These are phyloP conservation scores for Ips nitidus DNA, from an alignment of 1,140 invertebrate genomes.

Conservation along the genomic window DNA sequence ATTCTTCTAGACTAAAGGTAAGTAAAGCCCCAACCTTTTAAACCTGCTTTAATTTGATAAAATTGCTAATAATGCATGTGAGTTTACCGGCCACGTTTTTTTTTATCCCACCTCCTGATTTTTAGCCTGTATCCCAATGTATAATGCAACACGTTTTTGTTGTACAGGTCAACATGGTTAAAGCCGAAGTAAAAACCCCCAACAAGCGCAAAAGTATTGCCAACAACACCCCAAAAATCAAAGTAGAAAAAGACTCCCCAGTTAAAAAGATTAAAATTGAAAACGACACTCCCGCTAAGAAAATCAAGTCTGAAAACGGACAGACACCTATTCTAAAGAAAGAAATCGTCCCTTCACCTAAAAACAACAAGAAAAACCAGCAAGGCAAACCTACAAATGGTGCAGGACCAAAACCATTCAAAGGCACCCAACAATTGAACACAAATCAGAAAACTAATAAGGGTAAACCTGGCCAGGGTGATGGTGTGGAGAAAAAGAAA, in stretches of 20 bases:
- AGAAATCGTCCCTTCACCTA: slow-evolving; percentile 14
- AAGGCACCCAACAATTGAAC: slow-evolving; percentile 13
- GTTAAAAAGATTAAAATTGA: slow-evolving; percentile 23
- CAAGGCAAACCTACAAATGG: slow-evolving; percentile 30
- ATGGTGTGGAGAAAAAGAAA: slow-evolving; percentile 19
- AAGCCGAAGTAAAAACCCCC: slow-evolving; percentile 38
- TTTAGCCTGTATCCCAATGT: too few species aligned
- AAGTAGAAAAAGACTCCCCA: slow-evolving; percentile 16
- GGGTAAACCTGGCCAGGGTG: slow-evolving; percentile 2
- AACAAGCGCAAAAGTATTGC: slow-evolving; percentile 37
- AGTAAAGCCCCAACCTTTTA: too few species aligned
- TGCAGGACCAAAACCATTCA: slow-evolving; percentile 32
- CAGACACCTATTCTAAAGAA: background rate
- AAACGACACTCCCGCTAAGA: slow-evolving; percentile 8
- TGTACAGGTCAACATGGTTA: slow-evolving; percentile 31
- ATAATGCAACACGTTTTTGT: too few species aligned
- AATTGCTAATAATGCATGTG: too few species aligned
- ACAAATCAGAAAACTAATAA: slow-evolving; percentile 12
- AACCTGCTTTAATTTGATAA: too few species aligned
- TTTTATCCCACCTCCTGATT: too few species aligned
- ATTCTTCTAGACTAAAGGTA: too few species aligned
- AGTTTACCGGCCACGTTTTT: too few species aligned
- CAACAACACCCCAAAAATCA: slow-evolving; percentile 20
- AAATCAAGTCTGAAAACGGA: background rate
- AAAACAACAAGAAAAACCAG: slow-evolving; percentile 31